Evolutionary conservation across 2,797 vertebrate genomes (phyloP), one percentile per base, ranked within the genome.

Genomic region (Urosaurus nigricauda): DNA sequence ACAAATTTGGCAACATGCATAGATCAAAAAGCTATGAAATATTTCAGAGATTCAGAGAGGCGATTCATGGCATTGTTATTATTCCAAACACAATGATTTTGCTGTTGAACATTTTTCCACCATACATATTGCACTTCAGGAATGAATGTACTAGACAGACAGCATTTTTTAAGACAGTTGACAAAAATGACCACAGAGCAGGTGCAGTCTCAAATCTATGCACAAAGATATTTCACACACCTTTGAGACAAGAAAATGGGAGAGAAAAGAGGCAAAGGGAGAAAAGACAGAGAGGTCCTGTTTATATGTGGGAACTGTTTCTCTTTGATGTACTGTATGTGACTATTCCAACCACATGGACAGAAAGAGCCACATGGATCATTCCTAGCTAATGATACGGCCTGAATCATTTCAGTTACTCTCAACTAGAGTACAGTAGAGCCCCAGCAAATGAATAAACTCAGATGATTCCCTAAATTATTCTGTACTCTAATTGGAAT

Each of bases 191-290:
- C 56, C 86, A 71, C 75, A 79, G 26, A 84, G 8, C 2, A 77
- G 53, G 53, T n/a, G 40, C 53, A 80, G n/a, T 16, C 58, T 83
- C n/a, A 83, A 60, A 86, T 60, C 71, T 83, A 73, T 70, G 73
- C 65, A 0, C 14, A 13, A 75, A 75, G 37, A 35, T 63, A 75
- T 53, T 88, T 35, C 71, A 47, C 19, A 12, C 8, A 84, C 21
- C 6, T 35, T 3, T n/a, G 85, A 82, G 21, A n/a, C 16, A 82
- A 60, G 40, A 14, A 74, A 51, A 63, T 63, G 53, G 79, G 29
- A 47, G 83, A 60, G 51, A 14, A 17, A 6, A 83, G 4, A 37
- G 19, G 75, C 21, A 32, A 26, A 87, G 32, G 26, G 21, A 40
- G 24, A 82, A 24, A 82, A 70, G 63, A 70, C 3, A 71, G 29